Evolutionary conservation across 1,140 invertebrate species (phyloP), one percentile per base, ranked within the genome.

Genomic region (Drosophila punjabiensis): DNA sequence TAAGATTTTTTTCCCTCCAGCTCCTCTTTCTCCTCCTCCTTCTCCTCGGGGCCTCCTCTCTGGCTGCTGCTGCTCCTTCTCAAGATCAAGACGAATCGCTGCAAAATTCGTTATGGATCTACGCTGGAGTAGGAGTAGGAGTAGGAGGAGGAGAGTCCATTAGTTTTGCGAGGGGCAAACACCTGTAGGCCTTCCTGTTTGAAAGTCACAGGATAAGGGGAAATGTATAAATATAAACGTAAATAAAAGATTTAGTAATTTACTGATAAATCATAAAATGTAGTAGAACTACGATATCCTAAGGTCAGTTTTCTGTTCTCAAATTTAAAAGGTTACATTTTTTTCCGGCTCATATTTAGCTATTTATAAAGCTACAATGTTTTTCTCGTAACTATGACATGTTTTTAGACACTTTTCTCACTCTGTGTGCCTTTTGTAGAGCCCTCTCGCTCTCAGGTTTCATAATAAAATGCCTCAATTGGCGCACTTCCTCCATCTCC

Each of bases 1-100:
- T 92, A 92, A 92, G 89, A 92, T 89, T 92, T 71, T 89, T 92
- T 71, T 79, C 71, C 32, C 33, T 41, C 24, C 67, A 53, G n/a
- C 41, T 59, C 30, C 28, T 37, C 30, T 13, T 61, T 18, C 43
- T 20, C 28, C 18, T 24, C 24, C 20, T 39, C 37, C 56, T n/a
- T 7, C 41, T 63, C 18, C 11, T 33, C 63, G 18, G 41, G 30
- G 28, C 5, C 50, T 32, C 10, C 37, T 41, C 43, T 13, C 11
- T 20, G 11, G 55, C 20, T 78, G 77, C 67, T 56, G 33, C 53
- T 56, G 8, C 55, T 56, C 20, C 33, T 56, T 11, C 20, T n/a
- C 37, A 58, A 75, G 74, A 86, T 78, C 78, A 73, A 76, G 83
- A 85, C 74, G 85, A 81, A 85, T 90, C 84, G 81, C 79, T 56